phyloP scores from a whole-genome alignment of 1,140 invertebrate genomes.

The Microvelia longipes region DNA sequence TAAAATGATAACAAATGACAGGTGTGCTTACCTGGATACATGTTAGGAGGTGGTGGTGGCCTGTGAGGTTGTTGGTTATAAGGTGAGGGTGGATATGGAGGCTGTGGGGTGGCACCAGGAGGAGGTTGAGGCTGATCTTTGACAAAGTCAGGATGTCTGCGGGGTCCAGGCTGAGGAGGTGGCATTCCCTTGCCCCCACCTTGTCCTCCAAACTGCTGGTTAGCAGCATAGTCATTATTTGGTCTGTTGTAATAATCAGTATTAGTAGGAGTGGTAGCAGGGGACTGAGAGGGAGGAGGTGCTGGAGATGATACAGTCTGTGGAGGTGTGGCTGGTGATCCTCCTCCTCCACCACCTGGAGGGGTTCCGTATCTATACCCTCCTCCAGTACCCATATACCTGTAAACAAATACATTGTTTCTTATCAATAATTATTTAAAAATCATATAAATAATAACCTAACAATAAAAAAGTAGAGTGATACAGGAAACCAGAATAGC shows the following conservation, averaged over 20 bases:
- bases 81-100: constrained; percentile 35
- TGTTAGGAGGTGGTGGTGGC: constrained; percentile 30
- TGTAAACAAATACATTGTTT: background rate
- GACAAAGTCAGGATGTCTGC: constrained; percentile 70
- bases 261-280: background rate
- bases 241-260: constrained; percentile 13
- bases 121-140: constrained; percentile 44
- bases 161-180: constrained; percentile 47
- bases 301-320: constrained; percentile 9
- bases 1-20: no score
- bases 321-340: constrained; percentile 7
- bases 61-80: background rate
- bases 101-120: constrained; percentile 11
- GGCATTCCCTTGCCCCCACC: constrained; percentile 43
- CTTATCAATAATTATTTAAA: no score
- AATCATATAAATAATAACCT: no score
- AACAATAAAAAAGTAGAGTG: no score
- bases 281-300: constrained; percentile 8
- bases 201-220: constrained; percentile 30
- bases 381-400: background rate
- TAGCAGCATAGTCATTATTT: constrained; percentile 22
- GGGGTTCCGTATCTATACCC: background rate
- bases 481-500: no score
- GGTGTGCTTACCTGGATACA: constrained; percentile 32
- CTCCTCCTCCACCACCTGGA: background rate